Percentiles rank a stretch among this genome's conserved stretches.
Conservation (phyloP, 1,140 invertebrate genomes). For the Paracyclopina nana region DNA sequence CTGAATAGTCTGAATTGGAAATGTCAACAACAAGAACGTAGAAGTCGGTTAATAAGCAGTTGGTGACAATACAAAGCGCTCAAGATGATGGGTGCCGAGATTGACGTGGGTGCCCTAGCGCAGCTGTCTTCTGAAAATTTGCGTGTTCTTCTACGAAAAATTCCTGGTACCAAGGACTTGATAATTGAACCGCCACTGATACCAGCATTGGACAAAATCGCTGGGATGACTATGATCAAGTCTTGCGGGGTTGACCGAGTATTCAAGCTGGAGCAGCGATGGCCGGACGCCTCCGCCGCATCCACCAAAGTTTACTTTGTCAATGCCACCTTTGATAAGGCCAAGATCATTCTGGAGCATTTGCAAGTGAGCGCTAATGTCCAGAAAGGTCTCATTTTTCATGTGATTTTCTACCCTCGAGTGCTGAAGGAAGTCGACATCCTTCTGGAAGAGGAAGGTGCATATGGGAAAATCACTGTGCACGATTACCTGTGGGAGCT, state of each 20-base stretch:
- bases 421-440: background rate
- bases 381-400: background rate
- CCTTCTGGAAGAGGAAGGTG: background rate
- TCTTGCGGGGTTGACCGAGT: background rate
- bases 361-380: background rate
- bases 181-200: background rate
- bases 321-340: background rate
- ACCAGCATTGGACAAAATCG: background rate
- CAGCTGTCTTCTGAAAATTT: background rate
- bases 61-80: too few relatives aligned
- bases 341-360: background rate
- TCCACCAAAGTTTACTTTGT: background rate
- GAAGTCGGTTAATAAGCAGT: too few relatives aligned
- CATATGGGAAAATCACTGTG: background rate
- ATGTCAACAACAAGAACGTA: too few relatives aligned
- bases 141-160: background rate
- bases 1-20: too few relatives aligned
- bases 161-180: background rate
- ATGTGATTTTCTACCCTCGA: background rate
- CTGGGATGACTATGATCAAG: background rate
- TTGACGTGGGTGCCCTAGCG: too few relatives aligned
- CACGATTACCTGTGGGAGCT: constrained; percentile 1
- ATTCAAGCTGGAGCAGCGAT: background rate
- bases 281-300: background rate
- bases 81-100: too few relatives aligned